Conservation (phyloP, 2,888 invertebrate genomes). For the Himalopsyche kuldschensis region DNA sequence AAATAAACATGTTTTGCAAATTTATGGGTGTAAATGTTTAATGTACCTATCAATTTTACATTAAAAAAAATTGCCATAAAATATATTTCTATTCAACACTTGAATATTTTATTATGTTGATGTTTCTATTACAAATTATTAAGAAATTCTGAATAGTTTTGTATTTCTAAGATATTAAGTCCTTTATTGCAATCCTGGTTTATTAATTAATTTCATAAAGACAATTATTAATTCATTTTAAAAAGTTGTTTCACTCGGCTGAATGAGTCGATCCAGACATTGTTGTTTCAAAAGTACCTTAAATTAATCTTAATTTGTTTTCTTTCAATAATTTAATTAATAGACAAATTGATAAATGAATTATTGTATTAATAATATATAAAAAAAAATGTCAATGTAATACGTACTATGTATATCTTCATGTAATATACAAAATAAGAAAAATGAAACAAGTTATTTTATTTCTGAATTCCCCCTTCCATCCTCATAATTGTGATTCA, state of each 20-base stretch:
- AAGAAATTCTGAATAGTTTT: conserved; percentile 29
- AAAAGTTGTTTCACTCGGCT: neutral
- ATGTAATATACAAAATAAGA: conserved; percentile 39
- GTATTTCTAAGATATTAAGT: neutral
- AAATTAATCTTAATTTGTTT: neutral
- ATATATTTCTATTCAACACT: conserved; percentile 37
- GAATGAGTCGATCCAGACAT: neutral
- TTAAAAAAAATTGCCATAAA: conserved; percentile 24
- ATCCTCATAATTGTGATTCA: too few relatives aligned
- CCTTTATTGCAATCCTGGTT: neutral
- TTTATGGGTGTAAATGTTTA: conserved; percentile 35
- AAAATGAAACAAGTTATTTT: conserved; percentile 17
- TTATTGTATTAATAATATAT: conserved; percentile 32
- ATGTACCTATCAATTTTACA: conserved; percentile 32
- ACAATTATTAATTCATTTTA: conserved; percentile 1
- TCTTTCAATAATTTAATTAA: conserved; percentile 18
- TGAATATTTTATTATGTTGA: conserved; percentile 36
- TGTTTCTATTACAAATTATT: conserved; percentile 32
- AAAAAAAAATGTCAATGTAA: conserved; percentile 39
- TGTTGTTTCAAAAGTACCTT: neutral
- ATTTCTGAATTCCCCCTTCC: neutral
- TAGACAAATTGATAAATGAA: conserved; percentile 34
- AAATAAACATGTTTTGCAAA: conserved; percentile 35
- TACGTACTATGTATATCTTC: conserved; percentile 39
- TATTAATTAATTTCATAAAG: neutral